phyloP scores from a whole-genome alignment of 2,888 invertebrate genomes.

The Arctia plantaginis region DNA sequence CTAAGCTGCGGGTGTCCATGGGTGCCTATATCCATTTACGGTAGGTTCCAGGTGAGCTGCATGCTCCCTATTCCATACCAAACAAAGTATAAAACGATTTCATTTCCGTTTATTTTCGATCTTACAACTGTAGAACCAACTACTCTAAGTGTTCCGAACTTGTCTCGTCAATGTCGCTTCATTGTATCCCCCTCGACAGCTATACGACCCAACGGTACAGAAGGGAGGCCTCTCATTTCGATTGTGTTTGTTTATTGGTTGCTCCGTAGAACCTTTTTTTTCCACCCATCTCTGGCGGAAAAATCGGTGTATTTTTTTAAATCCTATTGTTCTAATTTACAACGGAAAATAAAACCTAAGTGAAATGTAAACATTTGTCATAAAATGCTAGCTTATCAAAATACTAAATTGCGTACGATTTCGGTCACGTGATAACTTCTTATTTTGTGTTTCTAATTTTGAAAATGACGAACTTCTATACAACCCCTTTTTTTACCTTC shows the following conservation, averaged over 20 bases:
- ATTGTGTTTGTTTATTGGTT: conserved; percentile 2
- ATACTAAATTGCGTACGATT: too few species aligned
- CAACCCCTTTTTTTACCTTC: too few species aligned
- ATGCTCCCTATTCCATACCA: too few species aligned
- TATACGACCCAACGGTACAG: background rate
- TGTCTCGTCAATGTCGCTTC: conserved; percentile 2
- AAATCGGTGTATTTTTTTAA: background rate
- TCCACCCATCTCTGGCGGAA: background rate
- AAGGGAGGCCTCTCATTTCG: background rate
- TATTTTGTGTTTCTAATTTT: background rate
- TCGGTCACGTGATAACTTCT: too few species aligned
- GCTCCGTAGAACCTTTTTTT: background rate
- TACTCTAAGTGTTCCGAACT: conserved; percentile 5
- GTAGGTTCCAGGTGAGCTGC: too few species aligned
- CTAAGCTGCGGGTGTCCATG: too few species aligned
- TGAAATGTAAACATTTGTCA: background rate
- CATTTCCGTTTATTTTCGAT: background rate
- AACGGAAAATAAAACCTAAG: background rate
- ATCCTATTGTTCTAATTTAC: background rate
- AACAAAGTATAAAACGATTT: too few species aligned
- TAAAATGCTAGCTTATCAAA: background rate
- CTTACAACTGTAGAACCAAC: conserved; percentile 3
- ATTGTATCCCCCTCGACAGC: conserved; percentile 5
- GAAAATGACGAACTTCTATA: too few species aligned
- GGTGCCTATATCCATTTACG: too few species aligned